Base-by-base conservation (phyloP, 2,888 invertebrate genomes). In the Drosophila recens region DNA sequence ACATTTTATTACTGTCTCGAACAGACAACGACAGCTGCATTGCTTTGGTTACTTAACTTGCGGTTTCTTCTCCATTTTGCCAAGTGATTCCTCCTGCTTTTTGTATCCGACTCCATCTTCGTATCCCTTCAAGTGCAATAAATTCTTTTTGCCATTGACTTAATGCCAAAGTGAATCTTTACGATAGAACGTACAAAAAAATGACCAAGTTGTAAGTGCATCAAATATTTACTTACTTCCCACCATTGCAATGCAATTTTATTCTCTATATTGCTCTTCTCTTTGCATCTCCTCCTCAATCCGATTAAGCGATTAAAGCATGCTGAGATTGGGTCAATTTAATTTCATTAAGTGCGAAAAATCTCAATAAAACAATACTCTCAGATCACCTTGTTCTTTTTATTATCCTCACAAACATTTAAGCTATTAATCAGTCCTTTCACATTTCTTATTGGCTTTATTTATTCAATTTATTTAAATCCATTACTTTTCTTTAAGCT, bases 1-100 rank as follows among this genome's bases (percentile, higher is more conserved):
- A 75, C 75, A 77, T 87, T 89, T 86, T 86, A 86, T 76, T 81
- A 79, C 82, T 67, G 81, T 89, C 84, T 79, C 15, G 66, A n/a
- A 51, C 9, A 13, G 34, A 34, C 34, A 51, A 51, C 34, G 51
- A 67, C 48, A 57, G 61, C 33, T 71, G 72, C 75, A 70, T 51
- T 56, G 70, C 57, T 61, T 63, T 53, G 59, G 51, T 72, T 72
- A 72, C 76, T 72, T 72, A 51, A 62, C 77, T 76, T 69, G 54
- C 58, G 72, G 68, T 63, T 65, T 53, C 48, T 51, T 42, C 38
- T 66, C 11, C 34, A 52, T 36, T 33, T 33, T 27, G 45, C 53
- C 66, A 66, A 77, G 49, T 67, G 71, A 72, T 67, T 68, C 45
- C 38, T 65, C 34, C 43, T 20, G 38, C 48, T 57, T 53, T 64